Evolutionary conservation across 2,113 vertebrate genomes (phyloP), one percentile per base, ranked within the genome.

Genomic region (Sprattus sprattus): DNA sequence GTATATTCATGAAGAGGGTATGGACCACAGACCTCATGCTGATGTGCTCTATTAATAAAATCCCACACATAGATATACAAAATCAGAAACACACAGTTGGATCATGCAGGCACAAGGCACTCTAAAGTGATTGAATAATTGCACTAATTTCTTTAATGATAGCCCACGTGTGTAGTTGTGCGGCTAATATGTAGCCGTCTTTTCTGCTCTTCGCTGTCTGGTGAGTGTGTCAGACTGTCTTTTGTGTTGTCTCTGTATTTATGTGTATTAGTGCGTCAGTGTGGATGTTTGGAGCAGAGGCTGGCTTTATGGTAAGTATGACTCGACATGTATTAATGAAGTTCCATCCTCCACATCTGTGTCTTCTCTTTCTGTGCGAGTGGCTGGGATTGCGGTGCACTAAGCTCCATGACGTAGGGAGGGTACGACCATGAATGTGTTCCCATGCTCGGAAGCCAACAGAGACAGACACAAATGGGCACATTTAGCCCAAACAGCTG

Each of bases 21-120:
- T 83, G 81, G 64, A 32, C 84, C 81, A 88, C 82, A 89, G 83
- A 44, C 15, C 54, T 46, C 82, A 64, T 67, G 57, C 84, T 83
- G 85, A 82, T 86, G 71, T 84, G 82, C 85, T 85, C 86, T 83
- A 81, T 91, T 90, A 86, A 89, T 88, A 88, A 89, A 89, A 85
- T 83, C 83, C 22, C 44, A 64, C 82, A 85, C 88, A 85, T 82
- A 87, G 52, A 71, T 11, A 71, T 0, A 71, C 64, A 71, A 25
- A 25, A 22, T 64, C 60, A 64, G 20, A 22, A 64, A 64, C 64
- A 71, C n/a, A 71, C 64, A 28, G 7, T 3, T 32, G 11, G 64
- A 8, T 7, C 7, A 13, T 10, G n/a, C n/a, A 28, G 39, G 39
- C 39, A 39, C 39, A 1, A 71, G 1, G 9, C 11, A 32, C n/a